Evolutionary conservation across 2,113 vertebrate genomes (phyloP).

Genomic region (Oceanodroma tethys): DNA sequence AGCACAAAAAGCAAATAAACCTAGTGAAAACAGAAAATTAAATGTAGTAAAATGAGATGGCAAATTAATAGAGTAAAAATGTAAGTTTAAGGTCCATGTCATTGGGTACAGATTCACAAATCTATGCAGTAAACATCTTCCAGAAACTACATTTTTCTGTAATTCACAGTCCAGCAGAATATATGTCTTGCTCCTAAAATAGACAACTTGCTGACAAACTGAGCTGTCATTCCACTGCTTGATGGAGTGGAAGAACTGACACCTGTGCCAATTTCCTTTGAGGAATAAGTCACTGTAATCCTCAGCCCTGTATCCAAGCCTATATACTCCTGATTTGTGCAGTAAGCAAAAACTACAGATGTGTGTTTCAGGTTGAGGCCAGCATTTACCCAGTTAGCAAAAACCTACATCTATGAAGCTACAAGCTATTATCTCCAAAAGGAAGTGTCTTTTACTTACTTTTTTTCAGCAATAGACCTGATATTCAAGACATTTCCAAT

Average conservation of each 20-base stretch:
- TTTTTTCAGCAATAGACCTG: neutral
- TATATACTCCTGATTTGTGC: neutral
- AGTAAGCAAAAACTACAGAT: neutral
- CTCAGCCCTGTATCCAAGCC: neutral
- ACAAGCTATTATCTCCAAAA: neutral
- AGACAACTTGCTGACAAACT: neutral
- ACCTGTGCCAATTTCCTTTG: neutral
- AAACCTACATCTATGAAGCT: neutral
- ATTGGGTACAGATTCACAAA: neutral
- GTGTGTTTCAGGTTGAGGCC: neutral
- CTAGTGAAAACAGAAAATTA: neutral
- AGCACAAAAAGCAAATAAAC: neutral
- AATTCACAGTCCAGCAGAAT: neutral
- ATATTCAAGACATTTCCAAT: neutral
- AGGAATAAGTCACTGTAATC: neutral
- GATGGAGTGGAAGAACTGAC: neutral
- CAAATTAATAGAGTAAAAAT: conserved; percentile 21
- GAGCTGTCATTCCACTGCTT: neutral
- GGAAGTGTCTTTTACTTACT: neutral
- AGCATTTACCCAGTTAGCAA: neutral
- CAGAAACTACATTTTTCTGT: neutral
- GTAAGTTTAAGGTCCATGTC: neutral
- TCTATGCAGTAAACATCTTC: neutral
- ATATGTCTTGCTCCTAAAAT: neutral
- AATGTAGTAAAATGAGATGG: neutral